Base-by-base conservation (phyloP, 2,113 vertebrate genomes). In the Paracanthobrama guichenoti region DNA sequence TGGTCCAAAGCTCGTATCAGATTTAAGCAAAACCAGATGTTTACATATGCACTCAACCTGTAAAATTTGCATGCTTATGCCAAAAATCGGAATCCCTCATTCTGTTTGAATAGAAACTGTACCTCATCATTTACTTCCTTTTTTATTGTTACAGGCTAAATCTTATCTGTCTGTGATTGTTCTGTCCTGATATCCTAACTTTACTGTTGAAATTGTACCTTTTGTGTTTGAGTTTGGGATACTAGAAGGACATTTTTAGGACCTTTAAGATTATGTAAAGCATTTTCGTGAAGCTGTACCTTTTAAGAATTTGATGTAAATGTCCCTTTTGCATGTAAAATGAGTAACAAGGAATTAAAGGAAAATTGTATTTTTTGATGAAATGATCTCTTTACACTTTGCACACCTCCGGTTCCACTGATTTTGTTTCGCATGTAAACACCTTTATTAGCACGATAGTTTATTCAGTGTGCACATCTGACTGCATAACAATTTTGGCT, bases 1-100 rank as follows among this genome's bases (percentile, higher is more conserved):
- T 31, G 75, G 75, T 76, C 69, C 46, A 26, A 11, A 84, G 66
- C 72, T 74, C 20, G 53, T 87, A 67, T 86, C 50, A 50, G 31
- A 71, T 75, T 87, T 86, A 89, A 89, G 71, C 84, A 71, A 76
- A 85, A 60, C 83, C 89, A 89, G 87, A 89, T 89, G 85, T 83
- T 87, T 83, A 84, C 62, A 71, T 59, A 53, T 71, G 35, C 39
- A 60, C 35, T 75, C 75, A 55, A 78, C 81, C 66, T 59, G 55
- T 81, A 42, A 48, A 67, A 88, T 76, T 64, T 50, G 22, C 31
- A 73, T 26, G 39, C 75, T 26, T 31, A 18, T 35, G 72, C 48
- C 64, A 44, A 28, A 44, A 77, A 62, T 57, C 20, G n/a, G 57
- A 72, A 59, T 46, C 35, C 55, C 35, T 59, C 76, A 16, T 26